These are phyloP conservation scores for Esox masquinongy DNA, from an alignment of 2,797 vertebrate species.

Conservation along the genomic window DNA sequence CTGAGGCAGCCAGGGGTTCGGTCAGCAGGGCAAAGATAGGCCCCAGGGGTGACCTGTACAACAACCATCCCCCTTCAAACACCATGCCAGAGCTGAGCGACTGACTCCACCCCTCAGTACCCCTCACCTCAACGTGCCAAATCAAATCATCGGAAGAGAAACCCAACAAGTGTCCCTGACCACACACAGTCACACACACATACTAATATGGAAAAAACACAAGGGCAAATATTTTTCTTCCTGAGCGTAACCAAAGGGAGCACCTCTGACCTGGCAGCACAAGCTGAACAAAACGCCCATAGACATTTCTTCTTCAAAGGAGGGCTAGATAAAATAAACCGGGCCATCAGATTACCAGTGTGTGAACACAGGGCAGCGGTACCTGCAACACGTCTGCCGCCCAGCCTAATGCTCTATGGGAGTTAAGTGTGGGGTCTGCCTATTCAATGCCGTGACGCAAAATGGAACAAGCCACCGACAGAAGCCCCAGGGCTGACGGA, in stretches of 20 bases:
- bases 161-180: conserved; percentile 58
- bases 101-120: not conserved
- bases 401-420: conserved; percentile 70
- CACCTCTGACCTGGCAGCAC: conserved; percentile 81
- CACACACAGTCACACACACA: conserved; percentile 29
- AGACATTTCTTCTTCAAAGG: conserved; percentile 84
- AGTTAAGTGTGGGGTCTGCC: conserved; percentile 84
- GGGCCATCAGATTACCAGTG: conserved; percentile 80
- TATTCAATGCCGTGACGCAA: conserved; percentile 86
- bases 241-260: conserved; percentile 82
- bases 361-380: conserved; percentile 77
- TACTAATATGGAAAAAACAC: conserved; percentile 67
- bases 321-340: conserved; percentile 86
- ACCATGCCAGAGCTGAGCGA: not conserved
- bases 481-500: conserved; percentile 80
- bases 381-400: conserved; percentile 60
- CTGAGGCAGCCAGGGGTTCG: not conserved
- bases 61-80: not conserved
- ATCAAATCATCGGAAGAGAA: conserved; percentile 65
- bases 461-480: conserved; percentile 85
- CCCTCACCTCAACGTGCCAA: conserved; percentile 24
- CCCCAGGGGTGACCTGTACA: not conserved
- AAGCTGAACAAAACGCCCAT: conserved; percentile 85
- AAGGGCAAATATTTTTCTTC: conserved; percentile 84
- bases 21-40: not conserved